A percentile compares a stretch with the other conserved stretches of the same genome.
These are phyloP conservation scores for Corbicula japonica DNA, from an alignment of 2,888 invertebrate species.

Conservation along the genomic window DNA sequence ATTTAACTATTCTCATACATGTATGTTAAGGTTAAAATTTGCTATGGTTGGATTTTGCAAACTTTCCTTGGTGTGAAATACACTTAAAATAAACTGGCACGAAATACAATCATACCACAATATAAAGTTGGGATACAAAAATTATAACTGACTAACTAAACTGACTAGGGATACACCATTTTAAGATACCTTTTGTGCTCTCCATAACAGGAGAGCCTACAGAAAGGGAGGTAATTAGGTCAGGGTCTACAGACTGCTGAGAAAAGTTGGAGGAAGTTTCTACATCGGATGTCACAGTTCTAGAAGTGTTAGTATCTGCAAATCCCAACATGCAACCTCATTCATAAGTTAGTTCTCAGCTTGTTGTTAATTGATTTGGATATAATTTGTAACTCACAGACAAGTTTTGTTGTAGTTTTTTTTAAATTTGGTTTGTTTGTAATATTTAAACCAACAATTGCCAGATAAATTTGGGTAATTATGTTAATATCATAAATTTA, in stretches of 20 bases:
- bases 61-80: neutral
- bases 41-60: neutral
- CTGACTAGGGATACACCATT: slow-evolving; percentile 6
- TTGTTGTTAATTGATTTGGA: neutral
- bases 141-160: slow-evolving; percentile 1
- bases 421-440: neutral
- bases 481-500: neutral
- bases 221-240: slow-evolving; percentile 51
- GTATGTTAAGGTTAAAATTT: neutral
- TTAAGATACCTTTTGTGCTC: slow-evolving; percentile 62
- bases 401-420: neutral
- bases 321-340: neutral
- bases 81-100: neutral
- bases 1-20: neutral
- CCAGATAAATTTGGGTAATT: neutral
- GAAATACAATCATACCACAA: neutral
- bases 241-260: slow-evolving; percentile 38
- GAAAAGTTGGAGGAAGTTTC: slow-evolving; percentile 21
- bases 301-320: slow-evolving; percentile 43
- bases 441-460: neutral
- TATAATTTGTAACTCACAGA: neutral
- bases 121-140: neutral
- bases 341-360: neutral
- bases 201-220: slow-evolving; percentile 63
- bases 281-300: slow-evolving; percentile 20